These are phyloP conservation scores for Teleogryllus oceanicus DNA, from an alignment of 2,888 invertebrate species.

Conservation along the genomic window DNA sequence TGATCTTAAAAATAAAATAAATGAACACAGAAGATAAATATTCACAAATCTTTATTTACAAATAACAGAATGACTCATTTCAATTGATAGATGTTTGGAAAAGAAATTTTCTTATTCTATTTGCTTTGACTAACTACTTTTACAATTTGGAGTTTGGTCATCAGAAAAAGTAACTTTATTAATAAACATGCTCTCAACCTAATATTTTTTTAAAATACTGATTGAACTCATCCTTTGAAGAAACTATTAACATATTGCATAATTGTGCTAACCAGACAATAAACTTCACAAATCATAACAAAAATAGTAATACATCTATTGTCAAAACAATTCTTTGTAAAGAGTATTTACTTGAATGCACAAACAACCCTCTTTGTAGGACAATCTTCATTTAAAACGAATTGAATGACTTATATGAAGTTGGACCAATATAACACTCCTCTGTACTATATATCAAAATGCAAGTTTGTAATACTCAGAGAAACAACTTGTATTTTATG, in stretches of 20 bases:
- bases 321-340: not conserved
- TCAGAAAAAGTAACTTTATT: not conserved
- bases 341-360: not conserved
- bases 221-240: slow-evolving; percentile 12
- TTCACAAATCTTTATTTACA: slow-evolving; percentile 18
- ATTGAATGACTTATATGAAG: too few relatives aligned
- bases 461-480: too few relatives aligned
- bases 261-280: slow-evolving; percentile 20
- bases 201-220: slow-evolving; percentile 12
- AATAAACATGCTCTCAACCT: not conserved
- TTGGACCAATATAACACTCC: too few relatives aligned
- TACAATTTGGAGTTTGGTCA: not conserved
- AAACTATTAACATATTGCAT: slow-evolving; percentile 24
- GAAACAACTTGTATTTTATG: too few relatives aligned
- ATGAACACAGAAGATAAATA: not conserved
- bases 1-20: not conserved
- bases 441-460: too few relatives aligned
- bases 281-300: not conserved
- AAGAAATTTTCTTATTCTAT: not conserved
- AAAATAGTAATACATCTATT: not conserved
- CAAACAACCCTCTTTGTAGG: not conserved
- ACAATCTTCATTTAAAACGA: too few relatives aligned
- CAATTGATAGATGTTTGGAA: not conserved
- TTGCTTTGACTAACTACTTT: not conserved
- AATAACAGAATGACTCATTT: not conserved